Percentiles rank a stretch among this genome's conserved stretches.
These are phyloP conservation scores for Ceratina australensis DNA, from an alignment of 1,140 invertebrate genomes.

Conservation along the genomic window DNA sequence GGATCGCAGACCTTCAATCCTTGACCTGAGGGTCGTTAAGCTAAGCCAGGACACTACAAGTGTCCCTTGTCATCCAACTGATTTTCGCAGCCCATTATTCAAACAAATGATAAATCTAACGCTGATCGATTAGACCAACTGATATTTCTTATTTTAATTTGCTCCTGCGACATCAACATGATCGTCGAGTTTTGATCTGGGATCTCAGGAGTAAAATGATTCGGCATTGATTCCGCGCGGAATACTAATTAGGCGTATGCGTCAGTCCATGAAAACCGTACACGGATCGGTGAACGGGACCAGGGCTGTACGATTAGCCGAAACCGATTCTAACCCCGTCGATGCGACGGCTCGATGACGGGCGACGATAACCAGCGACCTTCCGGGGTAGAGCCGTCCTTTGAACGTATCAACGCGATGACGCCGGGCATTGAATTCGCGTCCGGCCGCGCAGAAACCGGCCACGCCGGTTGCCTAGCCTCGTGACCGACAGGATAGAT, in stretches of 20 bases:
- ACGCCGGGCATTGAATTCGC: slow-evolving; percentile 26
- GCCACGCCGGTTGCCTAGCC: background rate
- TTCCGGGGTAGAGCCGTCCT: slow-evolving; percentile 19
- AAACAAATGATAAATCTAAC: too few species aligned
- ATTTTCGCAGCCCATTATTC: too few species aligned
- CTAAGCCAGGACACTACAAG: too few species aligned
- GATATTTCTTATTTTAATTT: too few species aligned
- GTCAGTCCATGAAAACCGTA: slow-evolving; percentile 24
- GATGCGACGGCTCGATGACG: slow-evolving; percentile 32
- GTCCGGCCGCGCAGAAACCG: background rate
- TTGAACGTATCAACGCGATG: slow-evolving; percentile 45
- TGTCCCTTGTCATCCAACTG: too few species aligned
- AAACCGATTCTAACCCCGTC: slow-evolving; percentile 37
- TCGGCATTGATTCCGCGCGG: background rate
- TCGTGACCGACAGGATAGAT: slow-evolving; percentile 30
- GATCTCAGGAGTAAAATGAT: background rate
- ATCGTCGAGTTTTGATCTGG: background rate
- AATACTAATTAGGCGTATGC: slow-evolving; percentile 33
- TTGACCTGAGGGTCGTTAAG: too few species aligned
- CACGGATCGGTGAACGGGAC: slow-evolving; percentile 14
- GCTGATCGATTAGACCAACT: too few species aligned
- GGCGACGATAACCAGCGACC: slow-evolving; percentile 13
- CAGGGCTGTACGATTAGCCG: slow-evolving; percentile 19
- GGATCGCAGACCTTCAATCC: too few species aligned
- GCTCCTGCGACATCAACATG: background rate